Percentiles rank a stretch among this genome's conserved stretches.
phyloP scores from a whole-genome alignment of 1,140 invertebrate genomes.

The Chelonus insularis region DNA sequence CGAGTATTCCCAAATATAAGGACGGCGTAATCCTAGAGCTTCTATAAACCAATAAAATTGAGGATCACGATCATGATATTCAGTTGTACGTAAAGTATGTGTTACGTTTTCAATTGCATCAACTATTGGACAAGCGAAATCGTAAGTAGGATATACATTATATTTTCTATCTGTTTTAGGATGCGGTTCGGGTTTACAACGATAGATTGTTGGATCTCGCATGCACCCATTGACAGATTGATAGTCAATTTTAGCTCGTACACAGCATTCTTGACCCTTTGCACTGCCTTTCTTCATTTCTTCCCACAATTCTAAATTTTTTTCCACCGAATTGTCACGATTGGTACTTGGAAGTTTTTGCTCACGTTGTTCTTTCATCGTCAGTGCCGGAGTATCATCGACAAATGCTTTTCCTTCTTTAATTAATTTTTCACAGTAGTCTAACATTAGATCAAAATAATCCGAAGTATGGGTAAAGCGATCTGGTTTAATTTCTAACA shows the following conservation, averaged over 20 bases:
- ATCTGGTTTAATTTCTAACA: slow-evolving; percentile 92
- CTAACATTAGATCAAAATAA: slow-evolving; percentile 91
- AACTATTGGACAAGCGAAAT: slow-evolving; percentile 99
- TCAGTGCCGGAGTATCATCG: slow-evolving; percentile 92
- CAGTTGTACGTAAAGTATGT: slow-evolving; percentile 95
- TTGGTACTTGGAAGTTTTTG: slow-evolving; percentile 85
- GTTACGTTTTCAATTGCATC: slow-evolving; percentile 97
- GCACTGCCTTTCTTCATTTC: slow-evolving; percentile 90
- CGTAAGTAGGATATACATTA: slow-evolving; percentile 97
- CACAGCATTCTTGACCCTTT: slow-evolving; percentile 85
- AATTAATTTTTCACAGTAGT: slow-evolving; percentile 87
- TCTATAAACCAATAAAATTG: slow-evolving; percentile 98
- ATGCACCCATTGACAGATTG: slow-evolving; percentile 93
- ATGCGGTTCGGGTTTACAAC: slow-evolving; percentile 96
- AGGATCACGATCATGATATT: slow-evolving; percentile 96
- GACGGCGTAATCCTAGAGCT: slow-evolving; percentile 82
- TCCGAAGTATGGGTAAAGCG: slow-evolving; percentile 94
- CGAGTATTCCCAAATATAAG: slow-evolving; percentile 92
- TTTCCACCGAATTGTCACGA: slow-evolving; percentile 79
- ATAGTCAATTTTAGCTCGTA: slow-evolving; percentile 98
- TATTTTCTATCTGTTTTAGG: slow-evolving; percentile 92
- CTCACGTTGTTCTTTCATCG: slow-evolving; percentile 95
- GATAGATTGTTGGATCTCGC: slow-evolving; percentile 98
- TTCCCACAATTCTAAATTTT: slow-evolving; percentile 90
- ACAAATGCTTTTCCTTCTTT: slow-evolving; percentile 91